phyloP scores from a whole-genome alignment of 2,888 invertebrate species.

The Anarsia innoxiella region DNA sequence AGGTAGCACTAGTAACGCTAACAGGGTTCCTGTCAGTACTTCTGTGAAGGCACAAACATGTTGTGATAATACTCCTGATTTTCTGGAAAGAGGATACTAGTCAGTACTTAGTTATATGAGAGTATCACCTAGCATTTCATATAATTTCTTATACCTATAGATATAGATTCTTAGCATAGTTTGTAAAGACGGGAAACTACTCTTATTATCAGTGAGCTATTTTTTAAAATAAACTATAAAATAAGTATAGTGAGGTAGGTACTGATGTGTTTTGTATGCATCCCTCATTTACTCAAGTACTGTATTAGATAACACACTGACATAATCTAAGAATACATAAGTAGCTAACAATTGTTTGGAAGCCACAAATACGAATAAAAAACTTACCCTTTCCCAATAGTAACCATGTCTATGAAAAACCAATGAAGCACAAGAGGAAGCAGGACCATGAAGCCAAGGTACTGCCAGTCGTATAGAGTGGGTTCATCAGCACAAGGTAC shows the following conservation, averaged over 20 bases:
- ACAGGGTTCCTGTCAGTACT: slow-evolving; percentile 82
- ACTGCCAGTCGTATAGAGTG: slow-evolving; percentile 93
- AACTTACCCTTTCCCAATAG: slow-evolving; percentile 80
- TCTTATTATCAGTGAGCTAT: too few relatives aligned
- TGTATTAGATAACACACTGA: too few relatives aligned
- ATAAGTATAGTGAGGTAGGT: too few relatives aligned
- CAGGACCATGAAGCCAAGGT: slow-evolving; percentile 94
- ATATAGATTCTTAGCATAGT: too few relatives aligned
- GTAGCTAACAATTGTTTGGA: neutral
- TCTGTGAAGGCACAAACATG: slow-evolving; percentile 91
- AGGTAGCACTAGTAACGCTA: slow-evolving; percentile 86
- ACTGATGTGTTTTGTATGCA: too few relatives aligned
- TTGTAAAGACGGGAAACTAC: too few relatives aligned
- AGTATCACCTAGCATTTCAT: neutral
- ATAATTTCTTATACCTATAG: too few relatives aligned
- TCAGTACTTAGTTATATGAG: neutral
- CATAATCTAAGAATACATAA: neutral
- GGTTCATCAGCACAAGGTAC: slow-evolving; percentile 83
- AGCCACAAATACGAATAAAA: too few relatives aligned
- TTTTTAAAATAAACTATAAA: too few relatives aligned
- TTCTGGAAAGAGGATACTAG: slow-evolving; percentile 70
- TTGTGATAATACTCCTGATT: slow-evolving; percentile 82
- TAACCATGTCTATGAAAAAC: slow-evolving; percentile 92
- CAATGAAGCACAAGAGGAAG: slow-evolving; percentile 92
- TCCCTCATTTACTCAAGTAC: too few relatives aligned